These are phyloP conservation scores for Channallabes apus DNA, from an alignment of 2,797 vertebrate genomes.

Conservation along the genomic window DNA sequence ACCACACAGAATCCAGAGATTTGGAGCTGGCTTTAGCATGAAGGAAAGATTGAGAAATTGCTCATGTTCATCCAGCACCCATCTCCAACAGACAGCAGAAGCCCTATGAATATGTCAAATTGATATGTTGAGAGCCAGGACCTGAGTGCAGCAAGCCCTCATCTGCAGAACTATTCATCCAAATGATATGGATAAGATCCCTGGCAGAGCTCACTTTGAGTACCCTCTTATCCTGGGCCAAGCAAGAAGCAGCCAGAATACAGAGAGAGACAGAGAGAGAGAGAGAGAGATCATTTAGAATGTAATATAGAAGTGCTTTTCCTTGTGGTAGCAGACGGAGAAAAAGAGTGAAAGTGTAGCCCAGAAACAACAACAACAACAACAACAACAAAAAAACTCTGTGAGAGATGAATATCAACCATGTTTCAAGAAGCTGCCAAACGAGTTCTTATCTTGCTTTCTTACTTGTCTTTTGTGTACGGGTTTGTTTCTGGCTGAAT, in stretches of 20 bases:
- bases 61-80: slow-evolving; percentile 36
- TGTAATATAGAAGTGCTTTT: slow-evolving; percentile 34
- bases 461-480: slow-evolving; percentile 38
- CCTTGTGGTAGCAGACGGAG: slow-evolving; percentile 31
- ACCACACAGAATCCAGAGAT: background rate
- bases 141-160: slow-evolving; percentile 43
- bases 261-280: slow-evolving; percentile 21
- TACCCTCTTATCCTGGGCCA: slow-evolving; percentile 71
- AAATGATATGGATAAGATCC: slow-evolving; percentile 71
- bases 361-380: slow-evolving; percentile 26
- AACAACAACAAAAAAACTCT: slow-evolving; percentile 22
- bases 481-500: slow-evolving; percentile 41
- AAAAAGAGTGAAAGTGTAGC: slow-evolving; percentile 42
- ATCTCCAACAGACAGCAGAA: slow-evolving; percentile 44
- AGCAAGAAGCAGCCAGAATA: slow-evolving; percentile 57
- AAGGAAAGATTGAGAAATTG: slow-evolving; percentile 34
- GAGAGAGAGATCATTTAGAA: slow-evolving; percentile 51
- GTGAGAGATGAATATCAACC: slow-evolving; percentile 52
- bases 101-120: slow-evolving; percentile 45
- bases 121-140: slow-evolving; percentile 42
- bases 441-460: slow-evolving; percentile 53
- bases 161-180: slow-evolving; percentile 63
- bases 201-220: slow-evolving; percentile 57
- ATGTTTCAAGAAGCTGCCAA: slow-evolving; percentile 49
- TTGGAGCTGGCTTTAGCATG: slow-evolving; percentile 21